phyloP scores from a whole-genome alignment of 2,888 invertebrate genomes.

The Xanthostigma xanthostigma region DNA sequence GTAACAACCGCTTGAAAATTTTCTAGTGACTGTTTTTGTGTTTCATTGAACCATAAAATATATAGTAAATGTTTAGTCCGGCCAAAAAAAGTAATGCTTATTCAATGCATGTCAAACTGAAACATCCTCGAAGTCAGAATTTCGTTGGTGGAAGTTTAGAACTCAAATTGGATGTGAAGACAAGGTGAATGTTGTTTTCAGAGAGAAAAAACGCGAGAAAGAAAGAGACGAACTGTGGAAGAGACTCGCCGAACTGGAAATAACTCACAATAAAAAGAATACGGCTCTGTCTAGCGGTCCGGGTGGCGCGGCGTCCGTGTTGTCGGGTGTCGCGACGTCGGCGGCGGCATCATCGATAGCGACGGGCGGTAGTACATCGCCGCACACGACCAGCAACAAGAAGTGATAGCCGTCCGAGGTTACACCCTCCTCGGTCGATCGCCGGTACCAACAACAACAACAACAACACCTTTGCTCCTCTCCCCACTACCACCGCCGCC shows the following conservation, averaged over 20 bases:
- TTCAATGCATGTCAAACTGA: too few relatives aligned
- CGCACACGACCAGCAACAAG: constrained; percentile 4
- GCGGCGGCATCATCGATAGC: too few relatives aligned
- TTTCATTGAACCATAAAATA: too few relatives aligned
- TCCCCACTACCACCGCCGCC: not conserved
- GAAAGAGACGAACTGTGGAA: constrained; percentile 98
- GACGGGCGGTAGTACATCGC: not conserved
- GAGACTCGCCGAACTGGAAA: constrained; percentile 80
- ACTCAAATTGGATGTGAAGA: too few relatives aligned
- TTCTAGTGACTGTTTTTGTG: too few relatives aligned
- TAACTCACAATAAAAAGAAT: constrained; percentile 42
- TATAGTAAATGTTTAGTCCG: too few relatives aligned
- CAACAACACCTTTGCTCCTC: constrained; percentile 3
- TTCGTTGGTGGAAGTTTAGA: too few relatives aligned
- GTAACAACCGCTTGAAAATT: too few relatives aligned
- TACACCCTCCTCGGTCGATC: not conserved
- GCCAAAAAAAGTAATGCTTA: too few relatives aligned
- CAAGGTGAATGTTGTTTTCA: constrained; percentile 24
- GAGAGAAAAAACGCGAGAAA: constrained; percentile 91
- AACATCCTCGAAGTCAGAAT: too few relatives aligned
- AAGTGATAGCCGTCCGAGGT: constrained; percentile 10
- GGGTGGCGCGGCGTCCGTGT: constrained; percentile 10
- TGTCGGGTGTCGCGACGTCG: too few relatives aligned
- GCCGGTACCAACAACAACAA: not conserved
- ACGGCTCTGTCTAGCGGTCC: constrained; percentile 14